Conservation (phyloP, 2,888 invertebrate genomes). For the Stegana nigrithorax region DNA sequence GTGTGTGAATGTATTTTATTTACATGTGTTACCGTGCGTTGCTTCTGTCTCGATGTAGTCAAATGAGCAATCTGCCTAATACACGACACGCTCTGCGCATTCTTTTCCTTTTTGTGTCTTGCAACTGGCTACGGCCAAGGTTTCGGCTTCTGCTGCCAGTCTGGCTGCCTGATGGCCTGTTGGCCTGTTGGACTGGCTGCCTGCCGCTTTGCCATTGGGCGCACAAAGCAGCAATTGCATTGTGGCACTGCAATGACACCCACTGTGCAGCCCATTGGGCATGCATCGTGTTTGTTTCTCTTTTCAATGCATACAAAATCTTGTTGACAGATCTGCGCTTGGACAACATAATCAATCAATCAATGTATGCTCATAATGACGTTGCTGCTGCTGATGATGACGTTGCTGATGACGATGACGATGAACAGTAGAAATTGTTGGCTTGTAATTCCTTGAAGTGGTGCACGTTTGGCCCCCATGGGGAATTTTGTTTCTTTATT, state of each 20-base stretch:
- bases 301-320: constrained; percentile 42
- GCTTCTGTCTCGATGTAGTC: constrained; percentile 43
- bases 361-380: constrained; percentile 31
- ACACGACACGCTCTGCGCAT: constrained; percentile 16
- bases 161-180: background rate
- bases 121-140: no score
- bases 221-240: constrained; percentile 41
- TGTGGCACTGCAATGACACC: constrained; percentile 43
- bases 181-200: background rate
- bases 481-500: no score
- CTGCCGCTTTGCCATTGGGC: constrained; percentile 9
- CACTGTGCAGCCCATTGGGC: constrained; percentile 48
- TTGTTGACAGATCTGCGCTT: constrained; percentile 65
- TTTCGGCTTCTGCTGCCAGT: constrained; percentile 13
- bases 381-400: no score
- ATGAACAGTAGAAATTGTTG: constrained; percentile 3
- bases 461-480: constrained; percentile 10
- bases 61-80: background rate
- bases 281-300: constrained; percentile 42
- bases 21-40: constrained; percentile 46
- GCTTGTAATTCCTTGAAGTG: constrained; percentile 1
- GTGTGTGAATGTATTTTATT: constrained; percentile 8
- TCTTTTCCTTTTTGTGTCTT: constrained; percentile 24
- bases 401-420: no score
- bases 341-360: constrained; percentile 63